Evolutionary conservation across 2,113 vertebrate genomes (phyloP).

Genomic region (Vombatus ursinus): DNA sequence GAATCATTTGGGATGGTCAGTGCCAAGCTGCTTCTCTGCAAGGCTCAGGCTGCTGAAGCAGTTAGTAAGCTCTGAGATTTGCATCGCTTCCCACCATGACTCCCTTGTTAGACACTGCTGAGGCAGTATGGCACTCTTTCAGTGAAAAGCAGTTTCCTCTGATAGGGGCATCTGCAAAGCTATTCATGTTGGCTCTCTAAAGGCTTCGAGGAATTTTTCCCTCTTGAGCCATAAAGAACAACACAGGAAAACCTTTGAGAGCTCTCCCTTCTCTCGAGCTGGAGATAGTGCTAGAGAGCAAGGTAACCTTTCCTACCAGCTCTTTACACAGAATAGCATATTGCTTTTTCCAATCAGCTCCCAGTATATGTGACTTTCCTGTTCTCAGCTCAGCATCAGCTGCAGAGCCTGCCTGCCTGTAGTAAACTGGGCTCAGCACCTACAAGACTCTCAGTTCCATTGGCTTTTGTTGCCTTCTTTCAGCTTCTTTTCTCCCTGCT

Average conservation of each 20-base stretch:
- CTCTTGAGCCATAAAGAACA: not conserved
- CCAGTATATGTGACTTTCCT: not conserved
- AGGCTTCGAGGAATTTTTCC: not conserved
- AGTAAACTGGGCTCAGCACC: not conserved
- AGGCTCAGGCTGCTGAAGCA: not conserved
- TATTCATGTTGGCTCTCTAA: not conserved
- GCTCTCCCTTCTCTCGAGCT: not conserved
- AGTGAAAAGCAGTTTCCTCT: not conserved
- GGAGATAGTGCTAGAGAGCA: not conserved
- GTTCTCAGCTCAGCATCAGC: not conserved
- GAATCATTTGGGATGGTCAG: not conserved
- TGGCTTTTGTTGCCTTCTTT: not conserved
- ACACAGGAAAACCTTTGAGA: not conserved
- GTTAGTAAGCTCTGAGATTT: not conserved
- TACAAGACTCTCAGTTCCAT: not conserved
- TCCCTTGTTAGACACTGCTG: not conserved
- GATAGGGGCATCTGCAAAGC: not conserved
- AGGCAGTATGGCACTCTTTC: not conserved
- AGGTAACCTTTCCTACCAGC: not conserved
- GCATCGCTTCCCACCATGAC: not conserved
- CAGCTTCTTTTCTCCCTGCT: not conserved
- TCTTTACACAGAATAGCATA: not conserved
- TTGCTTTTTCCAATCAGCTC: not conserved
- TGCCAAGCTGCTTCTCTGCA: not conserved
- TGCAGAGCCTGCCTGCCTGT: not conserved